A percentile compares a stretch with the other conserved stretches of the same genome.
Evolutionary conservation across 2,113 vertebrate genomes (phyloP).

Genomic region (Murina feae): DNA sequence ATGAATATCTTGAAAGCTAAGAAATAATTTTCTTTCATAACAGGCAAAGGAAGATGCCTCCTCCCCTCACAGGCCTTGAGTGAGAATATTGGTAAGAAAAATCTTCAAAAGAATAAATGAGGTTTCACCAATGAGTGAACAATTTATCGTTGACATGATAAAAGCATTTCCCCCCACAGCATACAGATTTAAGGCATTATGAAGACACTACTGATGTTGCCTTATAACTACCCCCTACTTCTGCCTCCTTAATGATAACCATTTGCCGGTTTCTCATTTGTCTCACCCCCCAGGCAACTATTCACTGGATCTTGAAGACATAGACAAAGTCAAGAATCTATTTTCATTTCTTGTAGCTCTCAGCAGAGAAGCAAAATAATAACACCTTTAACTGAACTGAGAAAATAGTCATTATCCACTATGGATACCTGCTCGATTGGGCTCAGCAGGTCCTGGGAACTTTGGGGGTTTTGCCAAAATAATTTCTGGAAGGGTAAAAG

Average conservation of each 20-base stretch:
- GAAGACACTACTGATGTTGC: background rate
- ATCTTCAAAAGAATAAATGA: background rate
- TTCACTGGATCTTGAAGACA: background rate
- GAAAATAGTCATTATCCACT: constrained; percentile 32
- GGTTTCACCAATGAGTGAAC: background rate
- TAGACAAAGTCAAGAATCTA: background rate
- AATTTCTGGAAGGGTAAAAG: constrained; percentile 1
- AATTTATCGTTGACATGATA: background rate
- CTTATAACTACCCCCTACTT: background rate
- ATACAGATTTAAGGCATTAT: background rate
- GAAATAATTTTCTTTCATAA: background rate
- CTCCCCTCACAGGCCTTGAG: background rate
- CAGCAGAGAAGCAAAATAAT: constrained; percentile 31
- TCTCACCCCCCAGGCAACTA: background rate
- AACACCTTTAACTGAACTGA: constrained; percentile 9
- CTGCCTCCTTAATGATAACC: background rate
- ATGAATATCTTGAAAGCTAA: background rate
- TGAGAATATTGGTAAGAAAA: background rate
- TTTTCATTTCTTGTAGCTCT: background rate
- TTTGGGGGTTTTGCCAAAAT: background rate
- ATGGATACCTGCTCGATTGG: background rate
- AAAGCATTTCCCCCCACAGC: background rate
- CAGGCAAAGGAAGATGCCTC: background rate
- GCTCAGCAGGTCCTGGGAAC: constrained; percentile 2
- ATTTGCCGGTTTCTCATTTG: background rate